Base-by-base conservation (phyloP, 2,888 invertebrate genomes). In the Gisinianus flammeolus region DNA sequence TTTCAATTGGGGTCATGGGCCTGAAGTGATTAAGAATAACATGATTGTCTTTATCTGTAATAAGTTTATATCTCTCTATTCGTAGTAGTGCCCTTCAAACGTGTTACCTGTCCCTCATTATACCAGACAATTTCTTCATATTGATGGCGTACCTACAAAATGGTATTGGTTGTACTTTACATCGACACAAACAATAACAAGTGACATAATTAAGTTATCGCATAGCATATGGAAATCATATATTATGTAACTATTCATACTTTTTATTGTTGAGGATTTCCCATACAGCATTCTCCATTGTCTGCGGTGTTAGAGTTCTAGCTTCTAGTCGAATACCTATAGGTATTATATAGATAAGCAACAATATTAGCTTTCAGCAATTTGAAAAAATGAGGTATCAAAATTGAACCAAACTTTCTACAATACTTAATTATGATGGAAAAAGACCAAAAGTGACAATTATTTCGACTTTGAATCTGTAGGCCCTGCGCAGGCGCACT, bases 1-100 rank as follows among this genome's bases (percentile, higher is more conserved):
- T 79, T 0, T 81, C 81, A 16, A 82, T 78, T 6, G 82, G 80
- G 19, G n/a, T 77, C 58, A 76, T 52, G 3, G 82, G 81, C 1
- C 81, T 44, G 19, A 1, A 44, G 12, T 16, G 12, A 44, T 44
- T n/a, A n/a, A n/a, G n/a, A n/a, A n/a, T n/a, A n/a, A n/a, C n/a
- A n/a, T n/a, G n/a, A n/a, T n/a, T n/a, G n/a, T n/a, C n/a, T n/a
- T n/a, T n/a, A n/a, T n/a, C 44, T 16, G 2, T 6, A 44, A 6
- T 4, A 16, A 6, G 12, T 44, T 44, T 44, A 19, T 19, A 44
- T 16, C 6, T 12, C 35, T 35, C 12, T 44, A 4, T 44, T 44
- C 19, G 44, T 6, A 16, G 44, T 4, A 16, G 2, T 44, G 12
- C 8, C 19, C 1, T 12, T 44, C 3, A 44, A 44, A 2, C 8